Percentiles rank a stretch among this genome's conserved stretches.
Conservation (phyloP, 2,113 vertebrate species). For the Hydrochoerus hydrochaeris region DNA sequence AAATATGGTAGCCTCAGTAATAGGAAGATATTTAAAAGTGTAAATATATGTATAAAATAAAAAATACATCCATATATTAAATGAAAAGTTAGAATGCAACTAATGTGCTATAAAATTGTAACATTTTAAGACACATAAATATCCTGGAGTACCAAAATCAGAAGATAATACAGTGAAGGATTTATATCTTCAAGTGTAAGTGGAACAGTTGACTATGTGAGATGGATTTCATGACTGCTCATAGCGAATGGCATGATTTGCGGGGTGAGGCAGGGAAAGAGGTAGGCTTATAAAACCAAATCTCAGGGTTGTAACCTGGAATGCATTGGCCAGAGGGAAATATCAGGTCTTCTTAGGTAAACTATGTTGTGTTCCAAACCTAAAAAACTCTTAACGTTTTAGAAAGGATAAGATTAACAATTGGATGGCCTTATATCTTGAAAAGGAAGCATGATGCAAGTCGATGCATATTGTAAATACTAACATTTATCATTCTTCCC, state of each 20-base stretch:
- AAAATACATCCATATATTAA: not conserved
- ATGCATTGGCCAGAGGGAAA: not conserved
- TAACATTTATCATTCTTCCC: not conserved
- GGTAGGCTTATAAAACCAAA: not conserved
- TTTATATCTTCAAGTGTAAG: not conserved
- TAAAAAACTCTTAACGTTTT: not conserved
- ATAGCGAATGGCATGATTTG: not conserved
- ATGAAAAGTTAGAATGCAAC: not conserved
- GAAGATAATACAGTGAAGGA: not conserved
- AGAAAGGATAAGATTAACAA: not conserved
- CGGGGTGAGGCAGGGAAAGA: not conserved
- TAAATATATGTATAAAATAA: not conserved
- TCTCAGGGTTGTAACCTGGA: not conserved
- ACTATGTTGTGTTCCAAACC: not conserved
- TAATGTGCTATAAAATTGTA: not conserved
- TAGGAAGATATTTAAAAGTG: not conserved
- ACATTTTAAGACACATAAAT: not conserved
- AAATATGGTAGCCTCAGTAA: not conserved
- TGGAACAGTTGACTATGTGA: not conserved
- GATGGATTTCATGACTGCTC: not conserved
- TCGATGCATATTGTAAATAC: not conserved
- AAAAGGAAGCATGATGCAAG: not conserved
- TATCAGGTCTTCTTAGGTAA: not conserved
- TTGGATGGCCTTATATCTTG: not conserved
- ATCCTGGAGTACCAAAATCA: not conserved